Base-by-base conservation (phyloP, 1,140 invertebrate genomes). In the Calliphora vicina region DNA sequence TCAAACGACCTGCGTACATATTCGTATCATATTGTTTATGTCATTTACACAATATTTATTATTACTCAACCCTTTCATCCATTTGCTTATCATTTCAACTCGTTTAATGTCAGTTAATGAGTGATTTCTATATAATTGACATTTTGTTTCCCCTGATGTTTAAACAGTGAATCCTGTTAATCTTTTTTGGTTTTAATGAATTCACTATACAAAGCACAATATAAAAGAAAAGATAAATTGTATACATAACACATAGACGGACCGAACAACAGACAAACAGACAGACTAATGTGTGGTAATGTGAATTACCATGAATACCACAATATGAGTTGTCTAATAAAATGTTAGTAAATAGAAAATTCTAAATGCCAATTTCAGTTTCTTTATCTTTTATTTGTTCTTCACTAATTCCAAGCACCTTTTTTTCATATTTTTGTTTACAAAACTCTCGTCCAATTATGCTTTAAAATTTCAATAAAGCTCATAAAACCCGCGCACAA, bases 91-190 rank as follows among this genome's bases (percentile, higher is more conserved):
- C 61, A 67, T 67, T 67, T 67, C 61, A 67, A 67, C 61, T 67
- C 61, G 61, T 67, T 67, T 67, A 67, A 67, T 67, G 61, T 67
- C 61, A 67, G 23, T 67, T 67, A 67, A 67, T 67, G n/a, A 67
- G 61, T 67, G 61, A 67, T 67, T 67, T 67, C 23, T 67, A 10
- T 23, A 67, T 67, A 67, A 67, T 67, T 67, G 61, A 67, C 61
- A 67, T 67, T 67, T 67, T 25, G 61, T 23, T 67, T 67, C 61
- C 61, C 61, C n/a, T 67, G 61, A 23, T 67, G 61, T 67, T 67
- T 67, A 23, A 67, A 67, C 20, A 67, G 20, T 67, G 61, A 67
- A 67, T 67, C 61, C 61, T 67, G n/a, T 67, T 67, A 67, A 67
- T 67, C 61, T 67, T 10, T 23, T 67, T 67, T 10, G 50, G n/a